Evolutionary conservation across 1,140 invertebrate genomes (phyloP), one percentile per base, ranked within the genome.

Genomic region (Brachionus sp.): DNA sequence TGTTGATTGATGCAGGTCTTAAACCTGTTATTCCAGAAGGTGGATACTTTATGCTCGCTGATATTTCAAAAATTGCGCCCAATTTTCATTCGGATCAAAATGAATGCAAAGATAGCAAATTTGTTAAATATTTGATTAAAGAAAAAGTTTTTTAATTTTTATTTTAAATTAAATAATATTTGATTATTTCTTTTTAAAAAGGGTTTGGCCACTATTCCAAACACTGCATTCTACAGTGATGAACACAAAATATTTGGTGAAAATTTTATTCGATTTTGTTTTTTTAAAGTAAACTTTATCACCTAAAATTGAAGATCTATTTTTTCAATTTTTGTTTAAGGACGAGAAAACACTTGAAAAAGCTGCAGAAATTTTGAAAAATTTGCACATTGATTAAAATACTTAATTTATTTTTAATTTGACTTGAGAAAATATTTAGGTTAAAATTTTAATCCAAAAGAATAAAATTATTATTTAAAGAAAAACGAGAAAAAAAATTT

Each of bases 31-130:
- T 98, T 64, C 97, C 97, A 0, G 94, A 98, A 75, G 96, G 95
- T 13, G 97, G 97, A 0, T 99, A 98, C 88, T 98, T 99, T 88
- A 94, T 99, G 91, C 87, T 98, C 10, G 95, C 95, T 2, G 94
- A 98, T 88, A 97, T 95, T 92, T 92, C 87, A 9, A 85, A 86
- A 46, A 82, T 88, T 12, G 85, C 77, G 12, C 37, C 53, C 39
- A 57, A 66, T 23, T 80, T 80, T 44, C n/a, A 39, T 19, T 33
- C 77, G 6, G 77, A 80, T 23, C 7, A 64, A 42, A 57, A 57
- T 5, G 77, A 80, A 25, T 57, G 29, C 10, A 80, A 80, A 66
- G 77, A 83, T 39, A 73, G 39, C 33, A 83, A 83, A 46, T 83
- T 83, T 83, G 57, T 70, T 50, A 83, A 70, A 53, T 83, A 66